phyloP scores from a whole-genome alignment of 1,140 invertebrate species.

The Apis mellifera region DNA sequence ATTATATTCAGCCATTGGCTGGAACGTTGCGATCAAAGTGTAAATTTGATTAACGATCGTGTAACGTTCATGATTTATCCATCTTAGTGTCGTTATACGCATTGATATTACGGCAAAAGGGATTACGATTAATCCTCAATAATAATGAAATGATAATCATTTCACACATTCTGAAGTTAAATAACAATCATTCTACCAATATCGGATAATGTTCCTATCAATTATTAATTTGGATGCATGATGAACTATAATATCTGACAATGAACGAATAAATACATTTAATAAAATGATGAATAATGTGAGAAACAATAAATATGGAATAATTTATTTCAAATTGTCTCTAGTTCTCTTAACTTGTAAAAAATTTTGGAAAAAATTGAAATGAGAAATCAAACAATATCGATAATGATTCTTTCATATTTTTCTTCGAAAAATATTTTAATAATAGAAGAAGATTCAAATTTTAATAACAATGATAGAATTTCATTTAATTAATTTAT shows the following conservation, averaged over 20 bases:
- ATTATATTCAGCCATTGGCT: neutral
- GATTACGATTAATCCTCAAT: neutral
- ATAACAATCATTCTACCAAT: neutral
- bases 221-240: neutral
- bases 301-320: neutral
- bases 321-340: no score
- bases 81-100: no score
- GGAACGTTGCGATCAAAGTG: neutral
- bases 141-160: constrained; percentile 3
- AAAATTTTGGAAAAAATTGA: no score
- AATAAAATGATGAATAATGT: no score
- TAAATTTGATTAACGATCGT: constrained; percentile 18
- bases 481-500: no score
- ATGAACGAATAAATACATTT: neutral
- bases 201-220: neutral
- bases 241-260: neutral
- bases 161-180: neutral
- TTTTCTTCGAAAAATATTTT: no score
- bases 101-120: neutral
- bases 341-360: no score
- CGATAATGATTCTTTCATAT: no score
- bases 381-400: no score
- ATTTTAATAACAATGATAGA: no score
- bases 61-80: neutral
- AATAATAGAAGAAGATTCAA: no score